Conservation (phyloP, 2,888 invertebrate species). For the Leptinotarsa rubiginosa region DNA sequence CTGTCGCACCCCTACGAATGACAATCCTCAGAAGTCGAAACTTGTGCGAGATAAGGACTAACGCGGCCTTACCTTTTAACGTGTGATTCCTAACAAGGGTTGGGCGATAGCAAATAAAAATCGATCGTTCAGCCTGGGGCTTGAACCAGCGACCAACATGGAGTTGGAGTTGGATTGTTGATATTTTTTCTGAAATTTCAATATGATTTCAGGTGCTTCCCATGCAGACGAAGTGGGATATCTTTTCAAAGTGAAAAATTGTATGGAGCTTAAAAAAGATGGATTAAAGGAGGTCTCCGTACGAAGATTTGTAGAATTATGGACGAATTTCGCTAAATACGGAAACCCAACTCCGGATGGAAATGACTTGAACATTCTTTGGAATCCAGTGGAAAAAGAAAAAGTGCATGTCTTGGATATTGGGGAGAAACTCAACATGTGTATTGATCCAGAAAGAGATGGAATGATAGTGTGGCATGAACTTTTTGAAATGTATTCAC, state of each 20-base stretch:
- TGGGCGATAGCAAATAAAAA: too few relatives aligned
- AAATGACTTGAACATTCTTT: slow-evolving; percentile 43
- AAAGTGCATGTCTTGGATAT: slow-evolving; percentile 56
- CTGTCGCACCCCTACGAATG: too few relatives aligned
- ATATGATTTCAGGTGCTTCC: slow-evolving; percentile 30
- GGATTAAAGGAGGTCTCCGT: slow-evolving; percentile 37
- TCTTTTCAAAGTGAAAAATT: slow-evolving; percentile 25
- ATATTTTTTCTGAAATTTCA: too few relatives aligned
- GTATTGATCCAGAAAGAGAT: slow-evolving; percentile 52
- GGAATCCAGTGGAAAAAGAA: slow-evolving; percentile 51
- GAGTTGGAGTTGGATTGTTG: too few relatives aligned
- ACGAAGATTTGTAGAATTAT: slow-evolving; percentile 51
- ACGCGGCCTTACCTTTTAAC: too few relatives aligned
- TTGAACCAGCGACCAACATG: too few relatives aligned
- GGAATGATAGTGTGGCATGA: slow-evolving; percentile 55
- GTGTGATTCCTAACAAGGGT: too few relatives aligned
- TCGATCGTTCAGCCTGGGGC: too few relatives aligned
- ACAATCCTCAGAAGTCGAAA: too few relatives aligned
- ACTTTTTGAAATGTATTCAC: slow-evolving; percentile 24
- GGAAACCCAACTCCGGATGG: slow-evolving; percentile 48
- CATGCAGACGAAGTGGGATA: slow-evolving; percentile 45
- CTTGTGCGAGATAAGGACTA: too few relatives aligned
- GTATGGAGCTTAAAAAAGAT: not conserved
- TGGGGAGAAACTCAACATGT: slow-evolving; percentile 47
- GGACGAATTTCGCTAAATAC: slow-evolving; percentile 57